phyloP scores from a whole-genome alignment of 1,140 invertebrate species.

The Heliconius nattereri region DNA sequence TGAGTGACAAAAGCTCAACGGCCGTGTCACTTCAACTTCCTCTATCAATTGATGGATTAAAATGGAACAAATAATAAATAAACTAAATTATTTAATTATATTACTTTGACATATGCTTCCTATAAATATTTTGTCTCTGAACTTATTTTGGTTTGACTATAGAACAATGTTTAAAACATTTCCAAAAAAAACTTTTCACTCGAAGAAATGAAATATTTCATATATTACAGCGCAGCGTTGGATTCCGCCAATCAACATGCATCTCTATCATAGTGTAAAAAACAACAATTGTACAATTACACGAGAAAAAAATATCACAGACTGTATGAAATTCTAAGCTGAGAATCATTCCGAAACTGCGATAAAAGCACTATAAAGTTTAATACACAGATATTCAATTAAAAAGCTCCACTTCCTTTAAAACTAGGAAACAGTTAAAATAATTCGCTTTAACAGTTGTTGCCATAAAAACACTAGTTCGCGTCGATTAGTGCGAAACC shows the following conservation, averaged over 20 bases:
- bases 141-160: not conserved
- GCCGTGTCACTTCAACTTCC: not conserved
- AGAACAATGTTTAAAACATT: too few species aligned
- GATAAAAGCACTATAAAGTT: not conserved
- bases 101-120: not conserved
- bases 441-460: not conserved
- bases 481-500: slow-evolving; percentile 1
- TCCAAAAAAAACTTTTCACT: too few species aligned
- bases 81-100: not conserved
- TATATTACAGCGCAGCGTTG: too few species aligned
- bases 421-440: slow-evolving; percentile 5
- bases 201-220: too few species aligned
- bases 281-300: not conserved
- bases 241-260: too few species aligned
- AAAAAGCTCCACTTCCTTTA: not conserved
- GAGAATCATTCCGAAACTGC: not conserved
- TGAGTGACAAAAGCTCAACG: slow-evolving; percentile 4
- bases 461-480: not conserved
- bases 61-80: not conserved
- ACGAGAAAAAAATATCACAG: not conserved
- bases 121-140: not conserved
- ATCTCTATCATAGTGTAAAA: too few species aligned
- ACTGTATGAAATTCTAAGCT: not conserved
- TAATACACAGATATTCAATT: slow-evolving; percentile 7
- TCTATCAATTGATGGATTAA: not conserved